A percentile compares a stretch with the other conserved stretches of the same genome.
phyloP scores from a whole-genome alignment of 2,113 vertebrate genomes.

The Percina caprodes region DNA sequence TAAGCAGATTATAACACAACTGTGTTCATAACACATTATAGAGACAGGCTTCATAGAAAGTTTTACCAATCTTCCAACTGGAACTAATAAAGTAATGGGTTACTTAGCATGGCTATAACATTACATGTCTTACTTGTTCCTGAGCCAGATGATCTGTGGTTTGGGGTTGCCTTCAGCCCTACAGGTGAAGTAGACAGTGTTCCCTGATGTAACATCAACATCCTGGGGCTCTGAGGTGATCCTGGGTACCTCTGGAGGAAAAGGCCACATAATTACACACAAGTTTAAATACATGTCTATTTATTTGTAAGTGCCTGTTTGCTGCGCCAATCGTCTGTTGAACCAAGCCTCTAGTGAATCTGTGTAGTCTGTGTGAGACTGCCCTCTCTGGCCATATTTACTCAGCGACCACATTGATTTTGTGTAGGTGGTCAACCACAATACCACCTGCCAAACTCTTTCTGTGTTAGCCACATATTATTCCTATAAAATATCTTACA shows the following conservation, averaged over 20 bases:
- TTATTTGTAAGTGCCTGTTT: neutral
- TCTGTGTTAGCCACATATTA: neutral
- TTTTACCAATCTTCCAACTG: too few species aligned
- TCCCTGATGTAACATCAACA: constrained; percentile 95
- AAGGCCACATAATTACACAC: constrained; percentile 28
- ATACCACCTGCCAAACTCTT: neutral
- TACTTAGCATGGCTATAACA: neutral
- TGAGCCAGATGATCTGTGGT: constrained; percentile 99
- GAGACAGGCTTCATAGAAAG: too few species aligned
- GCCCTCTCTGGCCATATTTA: neutral
- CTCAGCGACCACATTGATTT: neutral
- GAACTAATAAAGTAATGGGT: neutral
- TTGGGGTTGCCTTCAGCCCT: constrained; percentile 98
- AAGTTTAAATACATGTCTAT: neutral
- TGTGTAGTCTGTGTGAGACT: neutral
- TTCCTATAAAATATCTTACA: neutral
- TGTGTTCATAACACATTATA: too few species aligned
- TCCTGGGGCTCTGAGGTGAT: constrained; percentile 98
- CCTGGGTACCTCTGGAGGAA: constrained; percentile 91
- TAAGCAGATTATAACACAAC: too few species aligned
- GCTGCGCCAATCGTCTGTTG: neutral
- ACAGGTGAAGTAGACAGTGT: constrained; percentile 98
- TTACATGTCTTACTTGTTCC: constrained; percentile 91
- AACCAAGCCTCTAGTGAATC: neutral
- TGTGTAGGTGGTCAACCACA: neutral